These are phyloP conservation scores for Drosophila nigritarsus DNA, from an alignment of 2,888 invertebrate species.

Conservation along the genomic window DNA sequence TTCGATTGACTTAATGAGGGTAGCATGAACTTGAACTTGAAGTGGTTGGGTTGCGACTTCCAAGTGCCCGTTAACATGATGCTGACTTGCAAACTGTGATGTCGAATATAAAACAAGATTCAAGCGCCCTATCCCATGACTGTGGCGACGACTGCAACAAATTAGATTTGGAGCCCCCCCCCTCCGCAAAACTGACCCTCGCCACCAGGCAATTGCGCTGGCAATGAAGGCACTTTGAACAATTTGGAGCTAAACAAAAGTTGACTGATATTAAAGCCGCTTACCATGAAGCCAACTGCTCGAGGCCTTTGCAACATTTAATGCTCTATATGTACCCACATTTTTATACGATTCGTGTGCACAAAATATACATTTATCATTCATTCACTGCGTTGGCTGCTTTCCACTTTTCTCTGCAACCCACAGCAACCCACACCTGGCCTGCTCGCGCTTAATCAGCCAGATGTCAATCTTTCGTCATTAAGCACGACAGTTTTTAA, in stretches of 20 bases:
- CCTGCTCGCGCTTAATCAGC: constrained; percentile 59
- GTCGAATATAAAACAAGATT: constrained; percentile 17
- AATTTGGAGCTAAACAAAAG: constrained; percentile 53
- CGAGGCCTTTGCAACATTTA: constrained; percentile 55
- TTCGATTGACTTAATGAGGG: constrained; percentile 63
- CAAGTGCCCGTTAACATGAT: constrained; percentile 30
- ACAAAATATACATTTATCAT: neutral
- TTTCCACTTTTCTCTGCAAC: constrained; percentile 53
- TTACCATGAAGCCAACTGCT: constrained; percentile 65
- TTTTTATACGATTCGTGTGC: neutral
- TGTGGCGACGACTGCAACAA: constrained; percentile 43
- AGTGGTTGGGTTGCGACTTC: constrained; percentile 40
- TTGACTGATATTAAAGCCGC: constrained; percentile 65
- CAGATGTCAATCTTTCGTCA: constrained; percentile 64
- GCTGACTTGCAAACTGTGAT: constrained; percentile 35
- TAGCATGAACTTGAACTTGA: constrained; percentile 74
- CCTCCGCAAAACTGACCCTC: constrained; percentile 22
- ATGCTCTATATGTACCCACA: neutral
- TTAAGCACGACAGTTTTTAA: constrained; percentile 65
- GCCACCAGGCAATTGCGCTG: constrained; percentile 8
- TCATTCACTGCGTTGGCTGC: constrained; percentile 38
- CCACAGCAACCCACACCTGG: constrained; percentile 56
- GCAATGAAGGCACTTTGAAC: constrained; percentile 66
- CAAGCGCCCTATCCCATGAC: constrained; percentile 47
- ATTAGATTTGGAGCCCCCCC: constrained; percentile 59